phyloP scores from a whole-genome alignment of 2,797 vertebrate genomes.

The Spinibarbus caldwelli region DNA sequence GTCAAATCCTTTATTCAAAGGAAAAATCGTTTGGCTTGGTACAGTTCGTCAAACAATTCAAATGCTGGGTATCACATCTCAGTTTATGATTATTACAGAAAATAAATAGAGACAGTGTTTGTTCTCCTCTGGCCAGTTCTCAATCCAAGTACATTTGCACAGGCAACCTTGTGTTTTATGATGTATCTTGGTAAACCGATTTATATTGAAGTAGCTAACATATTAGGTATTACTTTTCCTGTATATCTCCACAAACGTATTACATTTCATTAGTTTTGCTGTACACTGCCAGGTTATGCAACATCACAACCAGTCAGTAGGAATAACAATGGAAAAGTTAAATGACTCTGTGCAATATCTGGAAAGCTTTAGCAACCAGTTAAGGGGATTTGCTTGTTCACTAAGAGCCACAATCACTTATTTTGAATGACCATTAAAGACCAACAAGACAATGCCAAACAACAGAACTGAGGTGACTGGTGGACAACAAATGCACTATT shows the following conservation, averaged over 20 bases:
- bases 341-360: slow-evolving; percentile 12
- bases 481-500: not conserved
- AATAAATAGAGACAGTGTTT: not conserved
- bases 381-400: not conserved
- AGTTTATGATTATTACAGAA: slow-evolving; percentile 6
- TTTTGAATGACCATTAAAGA: slow-evolving; percentile 4
- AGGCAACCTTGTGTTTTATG: not conserved
- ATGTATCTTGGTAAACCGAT: not conserved
- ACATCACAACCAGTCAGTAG: not conserved
- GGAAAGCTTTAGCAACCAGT: slow-evolving; percentile 17
- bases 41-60: slow-evolving; percentile 10
- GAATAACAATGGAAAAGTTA: slow-evolving; percentile 12
- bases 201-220: slow-evolving; percentile 7
- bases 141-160: not conserved
- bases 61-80: slow-evolving; percentile 21
- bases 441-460: too few species aligned
- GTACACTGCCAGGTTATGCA: slow-evolving; percentile 4
- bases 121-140: not conserved
- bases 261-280: slow-evolving; percentile 11
- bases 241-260: not conserved
- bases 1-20: slow-evolving; percentile 16
- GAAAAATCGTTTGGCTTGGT: slow-evolving; percentile 31
- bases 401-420: not conserved
- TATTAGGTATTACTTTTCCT: not conserved
- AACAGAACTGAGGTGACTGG: not conserved